A percentile compares a stretch with the other conserved stretches of the same genome.
Conservation (phyloP, 2,888 invertebrate species). For the Phasia obesa region DNA sequence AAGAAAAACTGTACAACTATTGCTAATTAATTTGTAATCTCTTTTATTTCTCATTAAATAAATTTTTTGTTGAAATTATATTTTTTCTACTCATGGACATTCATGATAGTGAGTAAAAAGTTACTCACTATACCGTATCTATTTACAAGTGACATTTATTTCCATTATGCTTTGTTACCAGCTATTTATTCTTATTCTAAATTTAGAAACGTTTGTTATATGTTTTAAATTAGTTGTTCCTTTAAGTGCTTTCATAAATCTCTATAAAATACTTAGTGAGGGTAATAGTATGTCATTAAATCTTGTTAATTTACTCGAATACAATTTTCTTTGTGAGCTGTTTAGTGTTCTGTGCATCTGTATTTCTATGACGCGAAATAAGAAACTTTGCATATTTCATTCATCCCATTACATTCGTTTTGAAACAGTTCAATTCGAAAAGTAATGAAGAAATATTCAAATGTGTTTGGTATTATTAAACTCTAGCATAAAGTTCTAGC, state of each 20-base stretch:
- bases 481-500: too few relatives aligned
- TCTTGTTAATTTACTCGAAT: background rate
- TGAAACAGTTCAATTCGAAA: background rate
- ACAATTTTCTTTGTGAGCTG: background rate
- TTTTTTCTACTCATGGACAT: too few relatives aligned
- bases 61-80: too few relatives aligned
- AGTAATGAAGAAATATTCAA: too few relatives aligned
- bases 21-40: too few relatives aligned
- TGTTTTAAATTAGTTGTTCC: constrained; percentile 29
- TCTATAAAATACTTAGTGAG: constrained; percentile 5
- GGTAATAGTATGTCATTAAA: constrained; percentile 31
- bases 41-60: too few relatives aligned
- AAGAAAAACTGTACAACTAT: too few relatives aligned
- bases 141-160: too few relatives aligned
- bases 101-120: too few relatives aligned
- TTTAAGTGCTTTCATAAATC: constrained; percentile 64
- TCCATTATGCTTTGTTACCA: too few relatives aligned
- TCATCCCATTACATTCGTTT: background rate
- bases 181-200: background rate
- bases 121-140: too few relatives aligned
- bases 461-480: too few relatives aligned
- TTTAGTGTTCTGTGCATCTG: constrained; percentile 6
- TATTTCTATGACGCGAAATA: constrained; percentile 29
- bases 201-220: background rate
- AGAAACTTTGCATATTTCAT: constrained; percentile 41